Conservation (phyloP, 2,113 vertebrate genomes). For the Phyllopteryx taeniolatus region DNA sequence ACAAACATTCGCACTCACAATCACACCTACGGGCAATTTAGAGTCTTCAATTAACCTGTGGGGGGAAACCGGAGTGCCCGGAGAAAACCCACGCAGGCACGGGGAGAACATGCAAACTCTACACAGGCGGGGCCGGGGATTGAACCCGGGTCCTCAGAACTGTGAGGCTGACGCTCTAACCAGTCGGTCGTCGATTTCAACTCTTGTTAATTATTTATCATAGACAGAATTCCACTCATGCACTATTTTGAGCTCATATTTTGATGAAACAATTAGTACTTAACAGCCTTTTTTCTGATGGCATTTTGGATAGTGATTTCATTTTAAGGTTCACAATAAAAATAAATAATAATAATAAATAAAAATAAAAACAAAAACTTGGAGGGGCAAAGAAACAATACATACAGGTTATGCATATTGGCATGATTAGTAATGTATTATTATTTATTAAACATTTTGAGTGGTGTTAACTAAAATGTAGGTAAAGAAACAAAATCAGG, state of each 20-base stretch:
- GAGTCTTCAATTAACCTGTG: too few relatives aligned
- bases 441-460: background rate
- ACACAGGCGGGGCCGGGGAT: too few relatives aligned
- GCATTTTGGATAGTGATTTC: background rate
- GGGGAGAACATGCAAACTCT: too few relatives aligned
- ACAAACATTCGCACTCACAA: too few relatives aligned
- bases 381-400: background rate
- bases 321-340: background rate
- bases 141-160: too few relatives aligned
- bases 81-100: too few relatives aligned
- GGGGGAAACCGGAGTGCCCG: too few relatives aligned
- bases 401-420: background rate
- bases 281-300: background rate
- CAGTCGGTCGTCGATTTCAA: background rate
- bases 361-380: background rate
- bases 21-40: too few relatives aligned
- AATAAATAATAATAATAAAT: background rate
- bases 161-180: too few relatives aligned
- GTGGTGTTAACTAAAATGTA: background rate
- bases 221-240: background rate
- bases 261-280: background rate
- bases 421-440: background rate
- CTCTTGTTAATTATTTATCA: background rate
- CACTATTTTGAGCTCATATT: background rate
- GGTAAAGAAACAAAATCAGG: background rate